A percentile compares a stretch with the other conserved stretches of the same genome.
Conservation (phyloP, 2,888 invertebrate genomes). For the Metallyticus violacea region DNA sequence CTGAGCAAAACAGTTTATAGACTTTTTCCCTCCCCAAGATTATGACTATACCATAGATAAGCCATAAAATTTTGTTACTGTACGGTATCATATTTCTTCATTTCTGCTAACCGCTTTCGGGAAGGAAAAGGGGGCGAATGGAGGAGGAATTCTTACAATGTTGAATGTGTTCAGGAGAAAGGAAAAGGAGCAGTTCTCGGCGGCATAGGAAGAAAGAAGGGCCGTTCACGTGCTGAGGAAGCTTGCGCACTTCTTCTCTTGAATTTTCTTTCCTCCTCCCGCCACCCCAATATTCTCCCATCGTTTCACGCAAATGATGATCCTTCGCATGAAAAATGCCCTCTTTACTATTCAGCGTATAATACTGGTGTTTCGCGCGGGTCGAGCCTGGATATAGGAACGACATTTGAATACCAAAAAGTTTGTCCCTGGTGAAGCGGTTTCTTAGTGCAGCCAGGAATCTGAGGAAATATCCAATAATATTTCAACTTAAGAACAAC, state of each 20-base stretch:
- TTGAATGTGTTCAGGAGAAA: neutral
- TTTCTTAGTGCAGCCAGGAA: neutral
- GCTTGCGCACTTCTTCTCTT: neutral
- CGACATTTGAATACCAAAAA: conserved; percentile 19
- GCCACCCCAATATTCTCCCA: conserved; percentile 11
- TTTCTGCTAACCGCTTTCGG: neutral
- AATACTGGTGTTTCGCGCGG: conserved; percentile 16
- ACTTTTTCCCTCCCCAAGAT: neutral
- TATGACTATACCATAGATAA: neutral
- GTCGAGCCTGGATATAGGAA: conserved; percentile 3
- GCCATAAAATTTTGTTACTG: conserved; percentile 13
- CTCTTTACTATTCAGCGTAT: conserved; percentile 20
- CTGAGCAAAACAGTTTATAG: neutral
- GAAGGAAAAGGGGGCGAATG: neutral
- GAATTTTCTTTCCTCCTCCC: neutral
- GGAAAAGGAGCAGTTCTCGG: neutral
- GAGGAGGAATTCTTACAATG: neutral
- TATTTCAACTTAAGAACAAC: neutral
- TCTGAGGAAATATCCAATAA: conserved; percentile 6
- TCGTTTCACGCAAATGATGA: conserved; percentile 20
- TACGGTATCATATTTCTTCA: conserved; percentile 11
- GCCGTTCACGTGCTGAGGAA: neutral
- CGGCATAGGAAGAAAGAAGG: neutral
- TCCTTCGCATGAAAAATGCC: conserved; percentile 17
- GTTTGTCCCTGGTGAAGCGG: neutral